Conservation (phyloP, 2,888 invertebrate species). For the Notodonta dromedarius region DNA sequence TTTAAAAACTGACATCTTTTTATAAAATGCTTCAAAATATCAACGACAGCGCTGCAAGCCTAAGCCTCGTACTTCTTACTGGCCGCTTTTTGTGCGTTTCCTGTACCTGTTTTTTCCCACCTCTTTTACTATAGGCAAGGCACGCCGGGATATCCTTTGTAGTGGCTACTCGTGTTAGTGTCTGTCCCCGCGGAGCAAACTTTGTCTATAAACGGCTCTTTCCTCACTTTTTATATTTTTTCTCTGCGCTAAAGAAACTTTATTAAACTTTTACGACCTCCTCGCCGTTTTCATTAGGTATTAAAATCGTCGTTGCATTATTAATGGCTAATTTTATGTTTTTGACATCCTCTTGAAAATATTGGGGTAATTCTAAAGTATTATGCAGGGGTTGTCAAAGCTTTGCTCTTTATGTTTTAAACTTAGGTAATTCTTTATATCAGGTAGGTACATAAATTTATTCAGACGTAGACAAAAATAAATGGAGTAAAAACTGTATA, state of each 20-base stretch:
- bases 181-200: constrained; percentile 39
- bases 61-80: constrained; percentile 3
- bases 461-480: background rate
- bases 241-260: constrained; percentile 40
- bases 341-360: constrained; percentile 10
- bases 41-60: background rate
- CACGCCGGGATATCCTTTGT: constrained; percentile 29
- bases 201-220: constrained; percentile 52
- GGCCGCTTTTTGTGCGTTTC: background rate
- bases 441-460: background rate
- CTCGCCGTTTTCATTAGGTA: constrained; percentile 47
- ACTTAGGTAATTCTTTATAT: background rate
- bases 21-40: background rate
- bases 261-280: constrained; percentile 45
- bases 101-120: constrained; percentile 4
- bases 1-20: background rate
- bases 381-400: constrained; percentile 3
- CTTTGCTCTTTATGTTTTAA: background rate
- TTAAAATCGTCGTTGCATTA: constrained; percentile 46
- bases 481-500: constrained; percentile 7
- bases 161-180: constrained; percentile 22
- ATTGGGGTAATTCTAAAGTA: constrained; percentile 20
- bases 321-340: constrained; percentile 40
- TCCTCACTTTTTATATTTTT: constrained; percentile 38
- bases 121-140: constrained; percentile 21